These are phyloP conservation scores for Gobius niger DNA, from an alignment of 2,113 vertebrate species.

Conservation along the genomic window DNA sequence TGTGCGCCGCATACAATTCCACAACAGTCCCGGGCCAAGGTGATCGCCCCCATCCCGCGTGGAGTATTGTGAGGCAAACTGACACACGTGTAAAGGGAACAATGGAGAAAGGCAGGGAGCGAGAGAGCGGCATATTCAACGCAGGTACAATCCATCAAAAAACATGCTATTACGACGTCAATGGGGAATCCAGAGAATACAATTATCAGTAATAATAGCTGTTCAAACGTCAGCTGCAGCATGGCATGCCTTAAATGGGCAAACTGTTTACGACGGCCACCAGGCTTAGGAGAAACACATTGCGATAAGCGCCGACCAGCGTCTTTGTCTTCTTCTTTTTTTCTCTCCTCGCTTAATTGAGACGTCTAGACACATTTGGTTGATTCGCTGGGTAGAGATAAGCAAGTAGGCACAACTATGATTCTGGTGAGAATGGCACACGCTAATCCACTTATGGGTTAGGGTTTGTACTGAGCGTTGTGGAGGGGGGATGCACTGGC, in stretches of 20 bases:
- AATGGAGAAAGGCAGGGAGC: constrained; percentile 56
- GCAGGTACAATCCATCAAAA: constrained; percentile 63
- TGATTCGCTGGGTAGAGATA: constrained; percentile 71
- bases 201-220: constrained; percentile 70
- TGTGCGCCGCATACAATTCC: constrained; percentile 11
- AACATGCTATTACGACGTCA: constrained; percentile 71
- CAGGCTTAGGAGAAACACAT: constrained; percentile 38
- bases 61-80: constrained; percentile 53
- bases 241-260: constrained; percentile 46
- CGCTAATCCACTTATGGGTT: constrained; percentile 69
- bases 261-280: constrained; percentile 57
- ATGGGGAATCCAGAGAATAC: constrained; percentile 57
- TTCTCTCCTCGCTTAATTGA: constrained; percentile 65
- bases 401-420: constrained; percentile 65
- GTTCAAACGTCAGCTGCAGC: constrained; percentile 57
- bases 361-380: constrained; percentile 78
- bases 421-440: constrained; percentile 44
- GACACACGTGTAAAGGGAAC: constrained; percentile 60
- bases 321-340: constrained; percentile 18
- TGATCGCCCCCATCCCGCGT: constrained; percentile 39
- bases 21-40: constrained; percentile 37
- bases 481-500: constrained; percentile 55
- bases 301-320: constrained; percentile 55
- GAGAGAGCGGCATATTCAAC: constrained; percentile 45
- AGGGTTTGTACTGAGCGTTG: constrained; percentile 51